Conservation (phyloP, 2,888 invertebrate species). For the Malachius bipustulatus region DNA sequence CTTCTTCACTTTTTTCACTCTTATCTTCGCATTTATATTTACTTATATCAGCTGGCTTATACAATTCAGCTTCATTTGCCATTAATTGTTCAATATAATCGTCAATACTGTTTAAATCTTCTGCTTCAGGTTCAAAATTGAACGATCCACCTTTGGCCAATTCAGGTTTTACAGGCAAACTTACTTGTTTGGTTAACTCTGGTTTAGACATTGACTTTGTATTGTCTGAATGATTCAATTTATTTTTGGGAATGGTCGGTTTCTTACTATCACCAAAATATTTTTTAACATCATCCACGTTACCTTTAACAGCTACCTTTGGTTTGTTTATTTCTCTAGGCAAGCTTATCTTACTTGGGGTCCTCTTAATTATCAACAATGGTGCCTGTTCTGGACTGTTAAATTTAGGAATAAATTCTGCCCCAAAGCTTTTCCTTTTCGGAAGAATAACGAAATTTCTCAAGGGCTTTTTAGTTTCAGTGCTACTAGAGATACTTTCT, state of each 20-base stretch:
- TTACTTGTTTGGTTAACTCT: conserved; percentile 25
- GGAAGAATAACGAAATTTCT: conserved; percentile 31
- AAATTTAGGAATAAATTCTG: conserved; percentile 31
- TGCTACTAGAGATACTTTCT: conserved; percentile 24
- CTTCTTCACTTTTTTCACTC: conserved; percentile 20
- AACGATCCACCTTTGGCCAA: conserved; percentile 23
- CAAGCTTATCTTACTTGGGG: conserved; percentile 35
- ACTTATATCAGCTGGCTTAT: conserved; percentile 31
- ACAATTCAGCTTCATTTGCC: conserved; percentile 33
- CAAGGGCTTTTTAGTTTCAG: conserved; percentile 19
- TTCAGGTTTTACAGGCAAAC: conserved; percentile 27
- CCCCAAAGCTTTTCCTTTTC: conserved; percentile 29
- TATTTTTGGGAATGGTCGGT: conserved; percentile 17
- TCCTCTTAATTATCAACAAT: conserved; percentile 34
- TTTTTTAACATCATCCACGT: conserved; percentile 30
- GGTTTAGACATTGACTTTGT: conserved; percentile 15
- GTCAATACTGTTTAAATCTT: conserved; percentile 32
- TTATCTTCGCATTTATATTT: conserved; percentile 20
- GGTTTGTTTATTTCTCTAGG: conserved; percentile 35
- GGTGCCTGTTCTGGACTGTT: conserved; percentile 30
- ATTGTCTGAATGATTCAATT: conserved; percentile 23
- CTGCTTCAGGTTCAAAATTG: conserved; percentile 36
- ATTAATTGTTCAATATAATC: conserved; percentile 35
- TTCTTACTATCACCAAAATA: conserved; percentile 31
- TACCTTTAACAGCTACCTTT: conserved; percentile 32